Percentiles rank a stretch among this genome's conserved stretches.
Evolutionary conservation across 2,113 vertebrate genomes (phyloP).

Genomic region (Trematocara zebra): DNA sequence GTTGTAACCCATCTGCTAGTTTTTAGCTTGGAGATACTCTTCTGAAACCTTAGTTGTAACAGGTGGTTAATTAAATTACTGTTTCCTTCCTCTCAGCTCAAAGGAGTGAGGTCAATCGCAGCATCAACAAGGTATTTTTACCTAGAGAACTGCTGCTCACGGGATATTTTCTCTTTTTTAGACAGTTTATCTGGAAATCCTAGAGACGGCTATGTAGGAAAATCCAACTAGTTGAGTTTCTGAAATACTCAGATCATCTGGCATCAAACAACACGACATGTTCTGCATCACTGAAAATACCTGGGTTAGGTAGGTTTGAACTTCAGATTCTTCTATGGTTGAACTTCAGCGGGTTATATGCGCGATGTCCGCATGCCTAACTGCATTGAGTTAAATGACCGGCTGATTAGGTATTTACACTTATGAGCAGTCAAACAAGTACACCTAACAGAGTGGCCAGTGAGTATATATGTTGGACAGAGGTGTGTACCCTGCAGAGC

Average conservation of each 20-base stretch:
- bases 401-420: neutral
- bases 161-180: neutral
- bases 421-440: neutral
- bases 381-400: neutral
- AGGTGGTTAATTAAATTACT: neutral
- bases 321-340: neutral
- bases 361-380: rapidly evolving
- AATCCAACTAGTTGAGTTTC: neutral
- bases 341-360: neutral
- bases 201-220: neutral
- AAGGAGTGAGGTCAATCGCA: neutral
- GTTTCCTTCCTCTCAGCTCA: neutral
- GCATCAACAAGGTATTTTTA: neutral
- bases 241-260: neutral
- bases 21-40: neutral
- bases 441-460: rapidly evolving
- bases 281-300: neutral
- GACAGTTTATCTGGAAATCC: neutral
- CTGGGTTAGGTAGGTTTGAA: neutral
- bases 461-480: neutral
- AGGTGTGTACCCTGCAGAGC: neutral
- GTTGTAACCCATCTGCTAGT: neutral
- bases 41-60: neutral
- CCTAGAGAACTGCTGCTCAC: neutral
- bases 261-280: neutral